Conservation (phyloP, 92 coral and sea anemone genomes). For the Parazoanthus darwini region DNA sequence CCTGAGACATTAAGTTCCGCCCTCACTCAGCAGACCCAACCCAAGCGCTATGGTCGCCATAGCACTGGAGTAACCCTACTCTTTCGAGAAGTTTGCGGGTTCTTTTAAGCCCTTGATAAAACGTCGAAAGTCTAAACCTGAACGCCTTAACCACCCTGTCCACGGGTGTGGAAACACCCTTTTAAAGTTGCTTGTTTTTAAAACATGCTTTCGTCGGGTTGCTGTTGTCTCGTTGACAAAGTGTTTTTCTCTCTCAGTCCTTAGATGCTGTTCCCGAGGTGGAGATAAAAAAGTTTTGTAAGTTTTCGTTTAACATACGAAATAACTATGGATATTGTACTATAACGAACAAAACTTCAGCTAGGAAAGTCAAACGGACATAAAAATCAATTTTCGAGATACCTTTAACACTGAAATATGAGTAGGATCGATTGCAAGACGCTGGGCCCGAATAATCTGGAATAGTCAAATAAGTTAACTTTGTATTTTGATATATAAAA, state of each 20-base stretch:
- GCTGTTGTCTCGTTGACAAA: neutral
- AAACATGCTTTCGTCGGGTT: neutral
- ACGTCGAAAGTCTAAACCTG: too few relatives aligned
- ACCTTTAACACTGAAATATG: neutral
- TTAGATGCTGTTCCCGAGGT: conserved; percentile 62
- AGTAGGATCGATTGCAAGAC: neutral
- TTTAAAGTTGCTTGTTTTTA: too few relatives aligned
- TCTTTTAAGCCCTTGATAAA: too few relatives aligned
- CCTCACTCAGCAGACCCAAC: too few relatives aligned
- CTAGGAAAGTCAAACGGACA: neutral
- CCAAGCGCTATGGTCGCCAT: too few relatives aligned
- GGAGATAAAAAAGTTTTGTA: conserved; percentile 93
- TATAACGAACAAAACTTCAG: neutral
- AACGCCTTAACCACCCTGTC: too few relatives aligned
- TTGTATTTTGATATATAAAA: too few relatives aligned
- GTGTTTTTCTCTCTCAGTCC: conserved; percentile 20
- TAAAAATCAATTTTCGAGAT: neutral
- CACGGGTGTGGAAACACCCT: too few relatives aligned
- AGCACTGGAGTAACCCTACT: too few relatives aligned
- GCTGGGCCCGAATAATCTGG: neutral
- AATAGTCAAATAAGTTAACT: neutral
- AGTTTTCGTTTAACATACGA: conserved; percentile 40
- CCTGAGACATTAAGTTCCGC: too few relatives aligned
- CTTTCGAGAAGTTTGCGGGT: too few relatives aligned
- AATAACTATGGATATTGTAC: neutral